Evolutionary conservation across 2,797 vertebrate species (phyloP), one percentile per base, ranked within the genome.

Genomic region (Austrolebias charrua): DNA sequence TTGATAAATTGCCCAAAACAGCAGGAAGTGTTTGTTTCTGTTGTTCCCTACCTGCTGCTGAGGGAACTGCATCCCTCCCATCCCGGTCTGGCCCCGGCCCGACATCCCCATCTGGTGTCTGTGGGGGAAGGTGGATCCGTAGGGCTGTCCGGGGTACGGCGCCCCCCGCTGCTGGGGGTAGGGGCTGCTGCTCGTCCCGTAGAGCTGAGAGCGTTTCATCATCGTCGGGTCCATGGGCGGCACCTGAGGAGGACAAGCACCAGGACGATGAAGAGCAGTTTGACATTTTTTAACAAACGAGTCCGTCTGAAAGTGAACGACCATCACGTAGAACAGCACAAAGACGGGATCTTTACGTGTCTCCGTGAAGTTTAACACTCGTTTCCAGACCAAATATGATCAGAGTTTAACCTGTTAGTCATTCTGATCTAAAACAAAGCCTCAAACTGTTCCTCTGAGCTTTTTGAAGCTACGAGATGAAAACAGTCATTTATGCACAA

Each of bases 171-270:
- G 88, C 90, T 96, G 95, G 19, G 94, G 84, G 75, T 96, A 96
- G 5, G 94, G 93, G 82, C 87, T 95, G 87, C 84, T 93, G 72
- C 91, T 89, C 92, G 96, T 93, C 54, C 89, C 91, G 1, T 96
- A 98, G 61, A 97, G 76, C 89, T 96, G 95, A 20, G 96, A 94
- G 53, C 95, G 94, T 90, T 97, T 98, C 94, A 97, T 95, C 61
- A 91, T 91, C 95, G 96, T 94, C 3, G 95, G 92, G 75, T 97
- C 96, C 93, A 96, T 92, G 2, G 95, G 84, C 15, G 89, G 86
- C 83, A 94, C 94, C 96, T 98, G 90, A 40, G 57, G 71, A 74
- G 61, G 61, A 76, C 69, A 54, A 33, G 16, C 2, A 24, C 43
- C 10, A 7, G 19, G 60, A 65, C 13, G 12, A 12, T 43, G 20